Percentiles rank a stretch among this genome's conserved stretches.
Conservation (phyloP, 2,888 invertebrate genomes). For the Drosophila nigricruria region DNA sequence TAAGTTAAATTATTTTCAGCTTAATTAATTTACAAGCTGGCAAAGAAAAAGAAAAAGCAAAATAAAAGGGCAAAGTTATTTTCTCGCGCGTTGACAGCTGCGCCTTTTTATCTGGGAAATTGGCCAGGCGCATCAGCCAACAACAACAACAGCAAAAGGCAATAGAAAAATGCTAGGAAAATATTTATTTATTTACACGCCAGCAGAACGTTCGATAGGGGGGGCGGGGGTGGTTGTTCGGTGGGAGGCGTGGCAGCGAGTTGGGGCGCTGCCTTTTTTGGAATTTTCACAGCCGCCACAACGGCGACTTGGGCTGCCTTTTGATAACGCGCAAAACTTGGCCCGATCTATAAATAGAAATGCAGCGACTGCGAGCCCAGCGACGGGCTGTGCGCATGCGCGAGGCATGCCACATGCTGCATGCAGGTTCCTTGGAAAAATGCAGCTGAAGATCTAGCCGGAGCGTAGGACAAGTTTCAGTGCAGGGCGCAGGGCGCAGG, state of each 20-base stretch:
- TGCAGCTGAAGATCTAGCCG: slow-evolving; percentile 41
- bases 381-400: slow-evolving; percentile 38
- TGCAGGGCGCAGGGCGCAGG: slow-evolving; percentile 45
- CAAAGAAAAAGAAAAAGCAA: slow-evolving; percentile 19
- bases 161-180: slow-evolving; percentile 56
- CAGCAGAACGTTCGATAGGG: slow-evolving; percentile 12
- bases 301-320: slow-evolving; percentile 59
- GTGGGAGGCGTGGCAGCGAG: slow-evolving; percentile 8
- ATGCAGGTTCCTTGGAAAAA: slow-evolving; percentile 78
- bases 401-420: slow-evolving; percentile 46
- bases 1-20: slow-evolving; percentile 74
- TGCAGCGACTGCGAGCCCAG: too few relatives aligned
- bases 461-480: slow-evolving; percentile 49
- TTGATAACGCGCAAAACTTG: slow-evolving; percentile 60
- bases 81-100: slow-evolving; percentile 60
- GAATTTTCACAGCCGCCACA: slow-evolving; percentile 67
- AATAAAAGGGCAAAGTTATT: slow-evolving; percentile 41
- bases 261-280: slow-evolving; percentile 66
- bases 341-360: slow-evolving; percentile 55
- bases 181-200: slow-evolving; percentile 55
- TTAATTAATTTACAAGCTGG: slow-evolving; percentile 72
- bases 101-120: slow-evolving; percentile 63
- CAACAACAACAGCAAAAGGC: background rate
- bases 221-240: too few relatives aligned
- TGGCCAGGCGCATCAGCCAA: slow-evolving; percentile 47